Evolutionary conservation across 1,140 invertebrate genomes (phyloP), one percentile per base, ranked within the genome.

Genomic region (Samia ricini): DNA sequence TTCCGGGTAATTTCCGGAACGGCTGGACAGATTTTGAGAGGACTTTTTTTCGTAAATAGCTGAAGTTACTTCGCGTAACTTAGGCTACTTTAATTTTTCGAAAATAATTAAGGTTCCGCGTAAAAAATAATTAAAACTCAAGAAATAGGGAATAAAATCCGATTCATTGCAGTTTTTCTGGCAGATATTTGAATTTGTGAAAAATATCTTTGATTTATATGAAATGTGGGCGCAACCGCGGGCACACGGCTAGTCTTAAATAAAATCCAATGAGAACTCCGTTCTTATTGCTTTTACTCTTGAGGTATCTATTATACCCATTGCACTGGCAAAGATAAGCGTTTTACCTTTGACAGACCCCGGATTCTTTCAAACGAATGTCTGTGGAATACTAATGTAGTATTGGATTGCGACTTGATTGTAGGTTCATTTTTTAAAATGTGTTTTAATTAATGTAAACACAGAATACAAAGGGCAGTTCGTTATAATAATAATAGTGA

Each of bases 291-390:
- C 66, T 64, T 69, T 72, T 72, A 71, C 60, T 67, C 56, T 61
- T 60, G 63, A 69, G 65, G 73, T 77, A 75, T 77, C 70, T 77
- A 72, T 80, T 75, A 74, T 51, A 56, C 70, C 58, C 71, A 65
- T 52, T 72, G 66, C 66, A 66, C 56, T 64, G 52, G 71, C 69
- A 65, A 72, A 69, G 60, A 70, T 72, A 68, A 72, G 66, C 36
- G 54, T 63, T 64, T 60, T 64, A 52, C 50, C 49, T 61, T 61
- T 68, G 63, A 65, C 63, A 61, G 66, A 20, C 48, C 7, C 7
- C 56, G 63, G 57, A 33, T 67, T 64, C 36, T 48, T 63, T 68
- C 55, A 65, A 49, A 21, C 24, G 62, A 56, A 61, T 60, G 54
- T 29, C 26, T 8, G 36, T 36, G 10, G 68, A 68, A 68, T 71